These are phyloP conservation scores for Eurytoma adleriae DNA, from an alignment of 2,888 invertebrate genomes.

Conservation along the genomic window DNA sequence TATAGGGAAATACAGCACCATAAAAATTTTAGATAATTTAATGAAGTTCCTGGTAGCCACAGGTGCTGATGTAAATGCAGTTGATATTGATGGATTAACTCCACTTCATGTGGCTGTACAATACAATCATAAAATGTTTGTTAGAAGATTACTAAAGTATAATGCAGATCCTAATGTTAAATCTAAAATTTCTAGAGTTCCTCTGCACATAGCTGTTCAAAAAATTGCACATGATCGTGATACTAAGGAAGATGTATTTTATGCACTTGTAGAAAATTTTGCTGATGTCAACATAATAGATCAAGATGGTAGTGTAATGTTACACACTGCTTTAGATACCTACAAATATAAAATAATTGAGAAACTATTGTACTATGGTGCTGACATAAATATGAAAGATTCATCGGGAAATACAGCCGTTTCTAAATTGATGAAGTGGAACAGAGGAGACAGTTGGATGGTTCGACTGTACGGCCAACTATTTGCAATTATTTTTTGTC, in stretches of 20 bases:
- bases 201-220: not conserved
- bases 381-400: not conserved
- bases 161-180: not conserved
- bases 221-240: not conserved
- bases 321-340: not conserved
- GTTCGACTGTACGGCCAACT: not conserved
- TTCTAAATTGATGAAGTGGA: no score
- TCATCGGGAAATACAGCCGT: no score
- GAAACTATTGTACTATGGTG: conserved; percentile 1
- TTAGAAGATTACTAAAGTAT: not conserved
- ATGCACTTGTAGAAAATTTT: not conserved
- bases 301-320: not conserved
- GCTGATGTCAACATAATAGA: not conserved
- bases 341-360: not conserved
- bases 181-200: not conserved
- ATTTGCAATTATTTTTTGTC: not conserved
- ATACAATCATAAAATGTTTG: not conserved
- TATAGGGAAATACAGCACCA: not conserved
- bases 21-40: not conserved
- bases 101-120: not conserved
- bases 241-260: no score
- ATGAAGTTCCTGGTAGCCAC: not conserved
- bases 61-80: not conserved
- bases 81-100: not conserved
- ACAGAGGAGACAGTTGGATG: not conserved